A percentile compares a stretch with the other conserved stretches of the same genome.
These are phyloP conservation scores for Sciaenops ocellatus DNA, from an alignment of 2,797 vertebrate species.

Conservation along the genomic window DNA sequence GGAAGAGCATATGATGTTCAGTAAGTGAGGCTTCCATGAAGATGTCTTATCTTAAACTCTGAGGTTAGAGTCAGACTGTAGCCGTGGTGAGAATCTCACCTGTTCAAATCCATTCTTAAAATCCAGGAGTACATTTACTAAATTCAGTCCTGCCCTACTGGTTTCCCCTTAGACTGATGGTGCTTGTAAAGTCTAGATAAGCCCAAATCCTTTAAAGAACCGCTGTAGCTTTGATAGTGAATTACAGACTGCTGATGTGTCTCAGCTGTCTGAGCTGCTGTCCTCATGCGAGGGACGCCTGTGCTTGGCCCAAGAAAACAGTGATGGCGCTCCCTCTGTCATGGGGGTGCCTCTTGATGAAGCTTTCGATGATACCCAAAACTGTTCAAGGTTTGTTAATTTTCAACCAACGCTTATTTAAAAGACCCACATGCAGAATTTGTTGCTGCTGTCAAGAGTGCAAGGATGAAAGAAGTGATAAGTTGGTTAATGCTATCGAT, in stretches of 20 bases:
- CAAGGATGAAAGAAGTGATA: slow-evolving; percentile 40
- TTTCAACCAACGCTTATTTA: slow-evolving; percentile 25
- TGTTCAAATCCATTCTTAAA: slow-evolving; percentile 44
- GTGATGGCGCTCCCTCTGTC: background rate
- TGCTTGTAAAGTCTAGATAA: slow-evolving; percentile 11
- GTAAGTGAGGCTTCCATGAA: slow-evolving; percentile 77
- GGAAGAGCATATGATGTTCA: slow-evolving; percentile 82
- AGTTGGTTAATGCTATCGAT: slow-evolving; percentile 21
- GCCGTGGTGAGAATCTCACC: slow-evolving; percentile 56
- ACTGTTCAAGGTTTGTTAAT: slow-evolving; percentile 13
- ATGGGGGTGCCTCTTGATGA: background rate
- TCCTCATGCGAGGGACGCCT: slow-evolving; percentile 4
- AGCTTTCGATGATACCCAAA: slow-evolving; percentile 14
- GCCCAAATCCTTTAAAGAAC: slow-evolving; percentile 18
- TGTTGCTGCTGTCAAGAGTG: slow-evolving; percentile 42
- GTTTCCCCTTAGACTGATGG: slow-evolving; percentile 34
- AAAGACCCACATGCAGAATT: slow-evolving; percentile 34
- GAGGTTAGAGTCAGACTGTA: slow-evolving; percentile 68
- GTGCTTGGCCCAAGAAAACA: slow-evolving; percentile 15
- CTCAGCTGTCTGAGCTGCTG: slow-evolving; percentile 23
- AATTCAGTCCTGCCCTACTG: slow-evolving; percentile 28
- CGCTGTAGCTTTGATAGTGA: slow-evolving; percentile 29
- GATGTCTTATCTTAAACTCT: slow-evolving; percentile 70
- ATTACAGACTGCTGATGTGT: slow-evolving; percentile 23
- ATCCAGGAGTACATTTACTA: slow-evolving; percentile 43